phyloP scores from a whole-genome alignment of 2,113 vertebrate species.

The Pantherophis guttatus region DNA sequence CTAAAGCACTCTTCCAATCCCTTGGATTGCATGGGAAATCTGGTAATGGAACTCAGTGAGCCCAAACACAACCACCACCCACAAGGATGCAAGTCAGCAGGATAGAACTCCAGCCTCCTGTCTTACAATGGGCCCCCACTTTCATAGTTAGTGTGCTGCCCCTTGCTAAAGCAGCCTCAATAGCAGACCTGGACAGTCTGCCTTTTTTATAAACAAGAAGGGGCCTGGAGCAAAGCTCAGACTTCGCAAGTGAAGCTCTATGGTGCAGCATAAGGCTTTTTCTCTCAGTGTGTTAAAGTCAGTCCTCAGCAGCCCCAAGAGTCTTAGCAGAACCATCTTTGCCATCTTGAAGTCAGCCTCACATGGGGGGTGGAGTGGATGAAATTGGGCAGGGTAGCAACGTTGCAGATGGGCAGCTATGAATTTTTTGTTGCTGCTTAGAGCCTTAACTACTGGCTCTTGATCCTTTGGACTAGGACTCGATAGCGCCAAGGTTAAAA shows the following conservation, averaged over 20 bases:
- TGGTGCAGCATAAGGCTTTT: background rate
- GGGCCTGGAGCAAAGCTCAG: background rate
- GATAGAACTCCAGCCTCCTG: background rate
- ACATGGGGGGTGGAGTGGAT: slow-evolving; percentile 63
- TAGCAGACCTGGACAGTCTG: background rate
- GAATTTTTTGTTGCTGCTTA: slow-evolving; percentile 73
- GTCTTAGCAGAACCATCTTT: slow-evolving; percentile 20
- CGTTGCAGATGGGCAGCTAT: slow-evolving; percentile 63
- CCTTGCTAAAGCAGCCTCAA: background rate
- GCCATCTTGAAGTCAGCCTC: slow-evolving; percentile 50
- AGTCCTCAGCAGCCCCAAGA: background rate
- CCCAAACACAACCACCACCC: background rate
- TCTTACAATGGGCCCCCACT: background rate
- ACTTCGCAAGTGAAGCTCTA: background rate
- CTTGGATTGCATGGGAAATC: background rate
- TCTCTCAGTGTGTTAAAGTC: background rate
- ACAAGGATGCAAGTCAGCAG: background rate
- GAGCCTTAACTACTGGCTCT: slow-evolving; percentile 80
- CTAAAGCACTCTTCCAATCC: background rate
- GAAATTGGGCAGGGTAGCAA: slow-evolving; percentile 52
- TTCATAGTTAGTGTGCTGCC: background rate
- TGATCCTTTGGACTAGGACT: slow-evolving; percentile 77
- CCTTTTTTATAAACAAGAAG: background rate
- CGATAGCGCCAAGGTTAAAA: slow-evolving; percentile 81
- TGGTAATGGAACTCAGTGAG: background rate